A percentile compares a stretch with the other conserved stretches of the same genome.
phyloP scores from a whole-genome alignment of 2,797 vertebrate genomes.

The Setipinna tenuifilis region DNA sequence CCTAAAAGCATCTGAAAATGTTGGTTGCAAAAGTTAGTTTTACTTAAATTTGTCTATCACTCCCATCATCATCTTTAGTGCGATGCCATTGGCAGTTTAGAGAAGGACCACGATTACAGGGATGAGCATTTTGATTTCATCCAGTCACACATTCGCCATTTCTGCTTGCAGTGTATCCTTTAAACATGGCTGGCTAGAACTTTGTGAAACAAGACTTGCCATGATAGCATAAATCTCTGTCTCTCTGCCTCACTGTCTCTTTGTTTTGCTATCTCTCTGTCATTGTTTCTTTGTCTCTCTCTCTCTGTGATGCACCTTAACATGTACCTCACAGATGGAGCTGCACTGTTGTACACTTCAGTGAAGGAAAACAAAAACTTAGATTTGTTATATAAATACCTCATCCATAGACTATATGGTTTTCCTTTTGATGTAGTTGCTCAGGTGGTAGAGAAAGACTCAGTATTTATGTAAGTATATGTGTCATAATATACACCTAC shows the following conservation, averaged over 20 bases:
- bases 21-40: neutral
- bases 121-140: conserved; percentile 99
- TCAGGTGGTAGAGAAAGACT: conserved; percentile 96
- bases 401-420: conserved; percentile 96
- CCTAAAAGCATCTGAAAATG: neutral
- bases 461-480: conserved; percentile 94
- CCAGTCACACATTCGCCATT: conserved; percentile 93
- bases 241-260: conserved; percentile 26
- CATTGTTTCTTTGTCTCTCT: neutral
- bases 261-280: conserved; percentile 1
- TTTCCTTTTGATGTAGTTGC: conserved; percentile 92
- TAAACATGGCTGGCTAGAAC: neutral
- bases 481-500: neutral
- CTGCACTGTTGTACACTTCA: conserved; percentile 96
- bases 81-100: conserved; percentile 93
- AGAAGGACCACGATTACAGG: conserved; percentile 98
- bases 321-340: conserved; percentile 81
- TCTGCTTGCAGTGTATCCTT: conserved; percentile 99
- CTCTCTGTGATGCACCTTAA: neutral
- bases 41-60: neutral
- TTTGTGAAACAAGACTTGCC: neutral
- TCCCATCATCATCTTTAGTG: conserved; percentile 74
- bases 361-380: conserved; percentile 99
- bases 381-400: conserved; percentile 97
- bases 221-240: neutral